Percentiles rank a stretch among this genome's conserved stretches.
Evolutionary conservation across 1,140 invertebrate genomes (phyloP).

Genomic region (Cydia fagiglandana): DNA sequence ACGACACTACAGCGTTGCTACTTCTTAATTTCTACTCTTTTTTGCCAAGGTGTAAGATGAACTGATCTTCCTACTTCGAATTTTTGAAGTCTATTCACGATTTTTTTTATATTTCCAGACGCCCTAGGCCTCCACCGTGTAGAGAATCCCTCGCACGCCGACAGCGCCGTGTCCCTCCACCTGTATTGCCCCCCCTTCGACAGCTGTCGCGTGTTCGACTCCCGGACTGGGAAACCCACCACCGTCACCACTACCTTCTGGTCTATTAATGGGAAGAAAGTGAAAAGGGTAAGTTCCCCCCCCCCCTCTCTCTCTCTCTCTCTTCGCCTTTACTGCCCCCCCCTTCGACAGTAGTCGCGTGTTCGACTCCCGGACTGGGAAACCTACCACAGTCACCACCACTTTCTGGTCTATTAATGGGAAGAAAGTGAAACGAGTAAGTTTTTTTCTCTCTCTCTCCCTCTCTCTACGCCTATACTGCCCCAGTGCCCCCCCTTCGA

Average conservation of each 20-base stretch:
- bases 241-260: conserved; percentile 91
- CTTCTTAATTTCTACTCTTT: too few relatives aligned
- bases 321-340: conserved; percentile 96
- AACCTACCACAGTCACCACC: conserved; percentile 82
- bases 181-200: conserved; percentile 97
- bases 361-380: conserved; percentile 95
- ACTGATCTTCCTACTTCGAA: too few relatives aligned
- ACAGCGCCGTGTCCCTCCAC: conserved; percentile 94
- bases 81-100: not conserved
- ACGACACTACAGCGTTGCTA: too few relatives aligned
- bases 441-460: conserved; percentile 5
- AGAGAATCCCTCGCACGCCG: conserved; percentile 94
- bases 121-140: conserved; percentile 96
- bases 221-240: conserved; percentile 89
- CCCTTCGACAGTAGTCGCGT: conserved; percentile 93
- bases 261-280: conserved; percentile 89
- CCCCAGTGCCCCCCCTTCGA: conserved; percentile 97
- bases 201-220: conserved; percentile 94
- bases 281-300: conserved; percentile 69
- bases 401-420: conserved; percentile 96
- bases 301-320: conserved; percentile 50
- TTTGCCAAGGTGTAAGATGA: too few relatives aligned
- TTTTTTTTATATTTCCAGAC: conserved; percentile 81
- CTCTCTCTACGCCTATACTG: conserved; percentile 93
- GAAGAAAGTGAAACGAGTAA: conserved; percentile 80